phyloP scores from a whole-genome alignment of 2,113 vertebrate species.

The Marcusenius ussheri region DNA sequence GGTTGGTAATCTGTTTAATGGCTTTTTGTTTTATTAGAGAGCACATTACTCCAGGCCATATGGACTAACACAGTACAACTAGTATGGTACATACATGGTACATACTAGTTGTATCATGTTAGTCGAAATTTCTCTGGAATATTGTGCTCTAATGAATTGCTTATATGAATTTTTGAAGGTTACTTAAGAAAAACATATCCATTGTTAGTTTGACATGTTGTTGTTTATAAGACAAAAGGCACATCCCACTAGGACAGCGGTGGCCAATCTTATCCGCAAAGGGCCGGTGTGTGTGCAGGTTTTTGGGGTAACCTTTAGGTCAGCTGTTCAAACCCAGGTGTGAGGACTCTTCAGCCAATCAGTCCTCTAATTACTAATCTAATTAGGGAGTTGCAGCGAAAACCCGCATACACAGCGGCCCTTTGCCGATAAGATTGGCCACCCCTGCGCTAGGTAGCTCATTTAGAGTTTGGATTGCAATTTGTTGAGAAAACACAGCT shows the following conservation, averaged over 20 bases:
- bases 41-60: background rate
- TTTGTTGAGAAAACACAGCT: background rate
- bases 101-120: no score
- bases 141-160: background rate
- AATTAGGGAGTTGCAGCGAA: no score
- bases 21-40: background rate
- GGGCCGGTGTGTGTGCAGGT: no score
- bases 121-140: no score
- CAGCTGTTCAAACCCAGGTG: no score
- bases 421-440: no score
- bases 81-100: background rate
- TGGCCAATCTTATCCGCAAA: no score
- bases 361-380: no score
- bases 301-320: no score
- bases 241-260: background rate
- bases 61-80: background rate
- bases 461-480: background rate
- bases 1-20: background rate
- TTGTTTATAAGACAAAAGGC: background rate
- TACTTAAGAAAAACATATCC: background rate
- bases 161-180: background rate
- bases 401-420: no score
- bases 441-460: background rate
- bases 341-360: no score
- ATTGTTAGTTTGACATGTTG: background rate